Conservation (phyloP, 2,888 invertebrate species). For the Acronicta aceris region DNA sequence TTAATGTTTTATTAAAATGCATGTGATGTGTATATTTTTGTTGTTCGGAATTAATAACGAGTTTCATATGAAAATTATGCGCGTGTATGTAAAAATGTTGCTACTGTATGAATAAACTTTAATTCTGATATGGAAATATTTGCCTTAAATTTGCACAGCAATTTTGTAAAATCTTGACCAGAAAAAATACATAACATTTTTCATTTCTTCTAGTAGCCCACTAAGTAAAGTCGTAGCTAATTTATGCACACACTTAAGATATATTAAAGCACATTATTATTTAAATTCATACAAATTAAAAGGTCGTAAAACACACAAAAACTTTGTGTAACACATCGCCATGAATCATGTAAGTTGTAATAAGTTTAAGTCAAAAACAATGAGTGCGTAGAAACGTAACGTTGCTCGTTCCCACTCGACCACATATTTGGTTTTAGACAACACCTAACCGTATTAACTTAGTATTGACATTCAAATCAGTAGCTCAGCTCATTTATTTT, state of each 20-base stretch:
- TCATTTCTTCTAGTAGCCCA: not conserved
- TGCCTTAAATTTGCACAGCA: not conserved
- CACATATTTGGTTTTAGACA: slow-evolving; percentile 82
- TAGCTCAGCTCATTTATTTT: slow-evolving; percentile 85
- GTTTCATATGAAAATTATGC: slow-evolving; percentile 46
- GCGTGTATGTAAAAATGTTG: slow-evolving; percentile 29
- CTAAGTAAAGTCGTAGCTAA: slow-evolving; percentile 1
- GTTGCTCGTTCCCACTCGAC: slow-evolving; percentile 46
- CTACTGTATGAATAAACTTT: slow-evolving; percentile 29
- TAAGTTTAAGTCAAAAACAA: slow-evolving; percentile 57
- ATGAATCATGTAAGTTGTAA: slow-evolving; percentile 57
- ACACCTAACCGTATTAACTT: slow-evolving; percentile 82
- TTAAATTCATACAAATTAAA: slow-evolving; percentile 58
- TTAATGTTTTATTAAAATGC: slow-evolving; percentile 56
- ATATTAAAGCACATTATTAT: slow-evolving; percentile 53
- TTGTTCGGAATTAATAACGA: slow-evolving; percentile 49
- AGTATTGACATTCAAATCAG: slow-evolving; percentile 87
- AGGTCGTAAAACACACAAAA: slow-evolving; percentile 54
- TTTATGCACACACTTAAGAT: slow-evolving; percentile 41
- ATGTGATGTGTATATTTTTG: slow-evolving; percentile 50
- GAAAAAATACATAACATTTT: not conserved
- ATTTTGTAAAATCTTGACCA: not conserved
- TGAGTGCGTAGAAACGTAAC: slow-evolving; percentile 45
- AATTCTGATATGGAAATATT: not conserved
- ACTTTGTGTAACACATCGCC: slow-evolving; percentile 46